Evolutionary conservation across 2,113 vertebrate species (phyloP), one percentile per base, ranked within the genome.

Genomic region (Amia ocellicauda): DNA sequence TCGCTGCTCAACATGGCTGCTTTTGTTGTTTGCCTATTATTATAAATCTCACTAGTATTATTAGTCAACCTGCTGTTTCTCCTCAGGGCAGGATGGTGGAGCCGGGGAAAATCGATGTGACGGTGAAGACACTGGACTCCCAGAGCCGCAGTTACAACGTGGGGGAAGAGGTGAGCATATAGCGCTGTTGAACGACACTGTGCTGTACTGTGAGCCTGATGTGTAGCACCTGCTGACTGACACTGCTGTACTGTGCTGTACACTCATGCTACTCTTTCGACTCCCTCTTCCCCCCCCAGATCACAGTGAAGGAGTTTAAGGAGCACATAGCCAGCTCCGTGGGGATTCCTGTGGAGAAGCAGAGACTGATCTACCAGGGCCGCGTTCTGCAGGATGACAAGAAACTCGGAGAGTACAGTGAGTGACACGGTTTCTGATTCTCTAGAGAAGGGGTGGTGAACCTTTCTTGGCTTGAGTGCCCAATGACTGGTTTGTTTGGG

Each of bases 351-450:
- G 85, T 91, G 14, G 93, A 96, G 74, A 96, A 95, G 74, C 94
- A 96, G 59, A 86, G 93, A 58, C 90, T 96, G 66, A 96, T 96
- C 70, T 96, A 96, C 63, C 94, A 96, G 81, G 94, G 94, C 8
- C 80, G 93, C 58, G 94, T 96, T 60, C 78, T 96, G 62, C 94
- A 96, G 74, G 93, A 96, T 70, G 93, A 96, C 43, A 89, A 90
- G 83, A 96, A 92, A 52, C 86, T 96, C 31, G 78, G 88, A 67
- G 94, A 95, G 72, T 96, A 96, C 78, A 93, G 94, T 94, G 76
- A 90, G 92, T 75, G 31, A n/a, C n/a, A 42, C 8, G 27, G 14
- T 10, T 7, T 10, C 20, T 7, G 14, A 26, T 24, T 11, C 22
- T 28, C n/a, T 9, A 31, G 4, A 23, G 31, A 43, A n/a, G n/a